Conservation (phyloP, 2,888 invertebrate species). For the Cheilosia vulpina region DNA sequence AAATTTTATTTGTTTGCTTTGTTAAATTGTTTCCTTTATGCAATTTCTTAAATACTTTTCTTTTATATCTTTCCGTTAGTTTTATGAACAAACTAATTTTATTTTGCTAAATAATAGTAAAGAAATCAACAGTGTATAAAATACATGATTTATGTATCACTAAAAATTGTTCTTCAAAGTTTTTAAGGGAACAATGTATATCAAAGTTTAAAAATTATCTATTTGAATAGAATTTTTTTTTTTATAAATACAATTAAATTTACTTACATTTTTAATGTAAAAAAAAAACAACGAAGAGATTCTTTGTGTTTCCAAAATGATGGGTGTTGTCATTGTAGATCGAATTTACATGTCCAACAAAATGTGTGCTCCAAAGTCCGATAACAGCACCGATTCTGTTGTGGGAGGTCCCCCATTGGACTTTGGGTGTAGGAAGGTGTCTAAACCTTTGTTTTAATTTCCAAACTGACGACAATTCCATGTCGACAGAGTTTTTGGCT, state of each 20-base stretch:
- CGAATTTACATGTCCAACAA: slow-evolving; percentile 11
- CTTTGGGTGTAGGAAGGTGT: slow-evolving; percentile 3
- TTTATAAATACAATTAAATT: slow-evolving; percentile 53
- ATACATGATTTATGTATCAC: slow-evolving; percentile 40
- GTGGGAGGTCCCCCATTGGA: slow-evolving; percentile 5
- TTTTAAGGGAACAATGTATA: slow-evolving; percentile 48
- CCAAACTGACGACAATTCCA: background rate
- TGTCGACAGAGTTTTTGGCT: background rate
- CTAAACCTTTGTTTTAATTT: slow-evolving; percentile 24
- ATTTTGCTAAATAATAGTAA: slow-evolving; percentile 42
- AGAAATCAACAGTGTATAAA: slow-evolving; percentile 60
- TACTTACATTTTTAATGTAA: slow-evolving; percentile 72
- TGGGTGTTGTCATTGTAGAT: slow-evolving; percentile 45
- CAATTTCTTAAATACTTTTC: slow-evolving; percentile 37
- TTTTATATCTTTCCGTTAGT: slow-evolving; percentile 8
- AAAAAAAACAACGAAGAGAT: slow-evolving; percentile 43
- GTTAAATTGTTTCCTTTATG: slow-evolving; percentile 25
- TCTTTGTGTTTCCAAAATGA: slow-evolving; percentile 55
- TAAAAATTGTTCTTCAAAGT: slow-evolving; percentile 51
- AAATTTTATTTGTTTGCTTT: slow-evolving; percentile 58
- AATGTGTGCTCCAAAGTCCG: slow-evolving; percentile 9
- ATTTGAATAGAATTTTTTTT: slow-evolving; percentile 20
- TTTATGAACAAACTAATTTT: slow-evolving; percentile 31
- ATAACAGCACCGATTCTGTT: slow-evolving; percentile 24
- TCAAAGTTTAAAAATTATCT: slow-evolving; percentile 60